Base-by-base conservation (phyloP, 2,888 invertebrate species). In the Eumacrocentrus americanus region DNA sequence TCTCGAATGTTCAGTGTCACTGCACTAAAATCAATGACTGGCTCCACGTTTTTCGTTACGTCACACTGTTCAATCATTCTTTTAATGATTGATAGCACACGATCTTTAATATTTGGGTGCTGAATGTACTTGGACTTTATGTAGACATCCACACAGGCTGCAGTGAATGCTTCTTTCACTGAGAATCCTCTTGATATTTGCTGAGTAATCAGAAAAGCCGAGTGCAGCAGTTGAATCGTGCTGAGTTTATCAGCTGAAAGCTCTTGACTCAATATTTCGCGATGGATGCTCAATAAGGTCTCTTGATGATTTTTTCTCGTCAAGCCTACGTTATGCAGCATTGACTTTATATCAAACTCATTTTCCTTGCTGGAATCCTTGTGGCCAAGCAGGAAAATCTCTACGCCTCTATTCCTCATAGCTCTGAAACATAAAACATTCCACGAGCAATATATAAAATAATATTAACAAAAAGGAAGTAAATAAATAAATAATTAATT, bases 331-430 rank as follows among this genome's bases (percentile, higher is more conserved):
- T 80, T 74, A 63, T 81, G 77, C 0, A 88, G 79, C 63, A 88
- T 75, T 37, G 85, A 83, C 65, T 83, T 83, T 60, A 84, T 75
- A 72, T 88, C 88, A 20, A 81, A 72, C 34, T 74, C 67, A 38
- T 73, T 68, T 4, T 60, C 51, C 2, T 65, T 37, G 25, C 64
- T 18, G 52, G 78, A 67, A 48, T 80, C 78, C 4, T 70, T 72
- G 11, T 78, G 74, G 44, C 79, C 77, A 14, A 82, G 75, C 58
- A 91, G 76, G 75, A 81, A 91, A 70, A 99, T 90, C 84, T 99
- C 99, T 0, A 99, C 88, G 2, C 98, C 97, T 73, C 99, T 87
- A 81, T 99, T 99, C 62, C 98, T 87, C 99, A 99, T 99, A 0
- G 99, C 99, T 70, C 94, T 88, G 75, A 56, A 67, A 61, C 52